Base-by-base conservation (phyloP, 2,797 vertebrate species). In the Aphelocoma californica region DNA sequence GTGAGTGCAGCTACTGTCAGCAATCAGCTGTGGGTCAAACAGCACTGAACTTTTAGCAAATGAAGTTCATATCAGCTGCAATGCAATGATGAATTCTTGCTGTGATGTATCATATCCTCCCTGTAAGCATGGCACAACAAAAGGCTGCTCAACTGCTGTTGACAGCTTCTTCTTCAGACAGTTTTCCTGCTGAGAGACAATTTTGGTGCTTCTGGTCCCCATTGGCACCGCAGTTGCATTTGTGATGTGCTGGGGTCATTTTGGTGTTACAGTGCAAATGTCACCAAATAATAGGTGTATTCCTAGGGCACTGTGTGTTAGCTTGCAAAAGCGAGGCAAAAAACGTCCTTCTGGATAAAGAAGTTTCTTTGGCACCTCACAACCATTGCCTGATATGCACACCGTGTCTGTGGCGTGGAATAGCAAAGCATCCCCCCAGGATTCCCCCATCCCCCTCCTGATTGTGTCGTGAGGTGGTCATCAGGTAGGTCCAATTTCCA, bases 191-290 rank as follows among this genome's bases (percentile, higher is more conserved):
- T 53, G 20, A 67, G 28, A 14, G 45, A 38, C 10, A 58, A 58
- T 92, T 82, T 67, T 47, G 31, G 25, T 2, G 4, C 34, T 71
- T 53, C 53, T 56, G 21, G 21, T 74, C 36, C 4, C 9, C 15
- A 0, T 1, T 1, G 1, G 45, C 0, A 0, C 17, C 54, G 40
- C 1, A 0, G 48, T 48, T 87, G 36, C 2, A 5, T 66, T 69
- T 85, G 17, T 14, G 10, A 44, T 29, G 11, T 67, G 20, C 73
- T 71, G 64, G 40, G 60, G 21, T 44, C 3, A 0, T 53, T 81
- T 70, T 73, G 78, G 32, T 32, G 29, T 34, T 47, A 26, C 38
- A 60, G 4, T 28, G 29, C 28, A 64, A 77, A 47, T 7, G 2
- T 50, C 54, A 51, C 28, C 32, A 65, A 48, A 64, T 42, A 51